Evolutionary conservation across 37 sponge, comb jelly and placozoan genomes (phyloP), one percentile per base, ranked within the genome.

Genomic region (Tethya wilhelma): DNA sequence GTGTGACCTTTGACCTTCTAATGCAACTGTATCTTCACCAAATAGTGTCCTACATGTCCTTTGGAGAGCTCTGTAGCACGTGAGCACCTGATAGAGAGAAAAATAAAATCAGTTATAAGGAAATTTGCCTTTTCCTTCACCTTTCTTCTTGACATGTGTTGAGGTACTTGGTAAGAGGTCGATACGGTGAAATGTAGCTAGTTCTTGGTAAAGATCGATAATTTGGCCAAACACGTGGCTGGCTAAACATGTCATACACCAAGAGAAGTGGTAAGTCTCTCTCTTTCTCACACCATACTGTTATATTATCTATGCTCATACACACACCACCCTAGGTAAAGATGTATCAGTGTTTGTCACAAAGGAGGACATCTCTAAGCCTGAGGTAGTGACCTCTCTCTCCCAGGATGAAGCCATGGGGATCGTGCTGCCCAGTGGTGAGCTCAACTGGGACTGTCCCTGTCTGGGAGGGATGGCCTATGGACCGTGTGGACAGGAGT

Each of bases 401-500:
- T 81, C 79, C 8, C 78, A 80, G 56, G 75, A 78, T 6, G 91
- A 93, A 30, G 65, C 64, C 40, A 80, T 83, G 46, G 97, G 97
- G 1, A 71, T 90, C 45, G 56, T 96, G 31, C 74, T 84, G 11
- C 97, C 97, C 53, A 91, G 62, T 62, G 97, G 97, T 11, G 94
- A 93, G 42, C 87, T 96, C 55, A 96, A 96, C 84, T 96, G 97
- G 97, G 94, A 96, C 59, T 96, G 97, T 39, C 97, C 94, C 26
- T 96, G 97, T 77, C 82, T 96, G 40, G 94, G 91, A 14, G 97
- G 89, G 30, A 89, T 96, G 89, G 67, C 91, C 7, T 55, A 77
- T 17, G 91, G 91, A 1, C 86, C 97, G 5, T 96, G 97, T 79
- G 97, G 90, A 56, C 74, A 84, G 41, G 91, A 90, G 56, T 96